Evolutionary conservation across 2,797 vertebrate genomes (phyloP).

Genomic region (Enoplosus armatus): DNA sequence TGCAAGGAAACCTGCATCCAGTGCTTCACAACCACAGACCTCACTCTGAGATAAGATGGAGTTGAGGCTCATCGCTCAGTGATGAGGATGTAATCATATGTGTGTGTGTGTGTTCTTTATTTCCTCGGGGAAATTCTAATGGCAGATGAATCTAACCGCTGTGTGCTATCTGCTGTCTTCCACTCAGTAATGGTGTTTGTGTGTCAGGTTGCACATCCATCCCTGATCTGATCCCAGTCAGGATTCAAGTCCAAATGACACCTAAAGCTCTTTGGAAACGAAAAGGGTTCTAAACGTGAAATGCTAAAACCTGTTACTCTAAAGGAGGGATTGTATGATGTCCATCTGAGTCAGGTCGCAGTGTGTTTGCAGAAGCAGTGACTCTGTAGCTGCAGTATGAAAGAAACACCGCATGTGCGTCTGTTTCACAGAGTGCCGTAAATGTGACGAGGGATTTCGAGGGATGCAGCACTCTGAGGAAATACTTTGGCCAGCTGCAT

Average conservation of each 20-base stretch:
- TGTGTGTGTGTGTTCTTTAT: background rate
- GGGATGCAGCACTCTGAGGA: slow-evolving; percentile 96
- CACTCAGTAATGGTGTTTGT: background rate
- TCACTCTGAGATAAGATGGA: too few species aligned
- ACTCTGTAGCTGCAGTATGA: background rate
- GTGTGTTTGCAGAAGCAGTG: background rate
- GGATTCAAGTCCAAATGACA: slow-evolving; percentile 2
- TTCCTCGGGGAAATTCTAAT: slow-evolving; percentile 1
- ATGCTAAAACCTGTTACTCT: background rate
- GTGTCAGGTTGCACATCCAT: background rate
- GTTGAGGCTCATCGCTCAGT: background rate
- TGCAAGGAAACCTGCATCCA: background rate
- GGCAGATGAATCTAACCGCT: background rate
- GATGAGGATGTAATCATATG: background rate
- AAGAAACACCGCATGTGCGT: background rate
- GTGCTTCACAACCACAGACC: background rate
- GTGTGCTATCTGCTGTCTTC: background rate
- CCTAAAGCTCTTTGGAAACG: slow-evolving; percentile 1
- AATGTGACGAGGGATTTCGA: slow-evolving; percentile 97
- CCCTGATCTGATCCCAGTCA: background rate
- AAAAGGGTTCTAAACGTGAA: background rate
- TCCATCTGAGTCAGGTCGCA: background rate
- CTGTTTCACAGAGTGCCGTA: slow-evolving; percentile 87
- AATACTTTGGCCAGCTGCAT: slow-evolving; percentile 97
- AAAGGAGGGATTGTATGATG: background rate